A percentile compares a stretch with the other conserved stretches of the same genome.
Evolutionary conservation across 2,113 vertebrate species (phyloP).

Genomic region (Rhinichthys klamathensis): DNA sequence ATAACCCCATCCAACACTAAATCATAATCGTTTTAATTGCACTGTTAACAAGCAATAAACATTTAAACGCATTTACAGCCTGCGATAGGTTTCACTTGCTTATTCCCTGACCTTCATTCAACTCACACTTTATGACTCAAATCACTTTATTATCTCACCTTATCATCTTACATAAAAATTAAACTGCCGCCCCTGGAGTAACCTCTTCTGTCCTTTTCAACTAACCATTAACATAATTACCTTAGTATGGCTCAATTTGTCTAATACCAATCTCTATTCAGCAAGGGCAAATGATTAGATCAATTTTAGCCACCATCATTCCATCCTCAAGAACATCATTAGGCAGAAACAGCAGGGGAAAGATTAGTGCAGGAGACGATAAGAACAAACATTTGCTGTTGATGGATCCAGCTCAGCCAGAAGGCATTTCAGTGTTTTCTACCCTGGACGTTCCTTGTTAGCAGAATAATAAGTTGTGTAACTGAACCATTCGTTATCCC

Average conservation of each 20-base stretch:
- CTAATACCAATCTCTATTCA: slow-evolving; percentile 38
- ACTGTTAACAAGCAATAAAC: background rate
- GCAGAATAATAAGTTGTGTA: slow-evolving; percentile 32
- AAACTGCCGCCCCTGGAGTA: background rate
- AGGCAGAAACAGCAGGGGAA: background rate
- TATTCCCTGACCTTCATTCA: background rate
- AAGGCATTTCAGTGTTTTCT: background rate
- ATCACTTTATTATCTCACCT: background rate
- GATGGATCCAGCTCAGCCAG: slow-evolving; percentile 21
- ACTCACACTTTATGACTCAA: slow-evolving; percentile 17
- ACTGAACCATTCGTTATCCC: slow-evolving; percentile 45
- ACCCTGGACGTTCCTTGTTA: slow-evolving; percentile 27
- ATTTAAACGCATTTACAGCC: background rate
- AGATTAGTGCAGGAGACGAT: background rate
- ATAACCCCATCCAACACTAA: background rate
- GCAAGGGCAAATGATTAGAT: slow-evolving; percentile 38
- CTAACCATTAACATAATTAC: slow-evolving; percentile 33
- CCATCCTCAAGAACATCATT: slow-evolving; percentile 12
- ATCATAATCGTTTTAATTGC: background rate
- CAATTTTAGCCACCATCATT: slow-evolving; percentile 22
- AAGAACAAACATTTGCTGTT: slow-evolving; percentile 7
- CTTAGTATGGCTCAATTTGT: slow-evolving; percentile 36
- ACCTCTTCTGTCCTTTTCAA: slow-evolving; percentile 26
- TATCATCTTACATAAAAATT: slow-evolving; percentile 27
- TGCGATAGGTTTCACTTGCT: background rate